These are phyloP conservation scores for Vulpes ferrilata DNA, from an alignment of 2,113 vertebrate species.

Conservation along the genomic window DNA sequence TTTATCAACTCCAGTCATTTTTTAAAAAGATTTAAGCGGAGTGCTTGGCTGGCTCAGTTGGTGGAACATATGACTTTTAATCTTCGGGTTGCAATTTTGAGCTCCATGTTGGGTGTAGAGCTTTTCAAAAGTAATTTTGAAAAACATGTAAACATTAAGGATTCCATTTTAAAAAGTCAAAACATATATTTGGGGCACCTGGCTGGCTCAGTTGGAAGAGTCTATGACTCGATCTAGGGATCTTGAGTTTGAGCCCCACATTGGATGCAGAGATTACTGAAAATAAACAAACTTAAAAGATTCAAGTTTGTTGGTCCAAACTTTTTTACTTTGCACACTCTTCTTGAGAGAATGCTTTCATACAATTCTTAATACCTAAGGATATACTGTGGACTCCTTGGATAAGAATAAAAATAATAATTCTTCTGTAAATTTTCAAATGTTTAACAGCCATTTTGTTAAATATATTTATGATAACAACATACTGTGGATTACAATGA, in stretches of 20 bases:
- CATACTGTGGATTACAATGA: neutral
- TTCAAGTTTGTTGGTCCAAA: neutral
- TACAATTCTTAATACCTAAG: neutral
- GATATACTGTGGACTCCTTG: neutral
- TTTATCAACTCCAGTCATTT: neutral
- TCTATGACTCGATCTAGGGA: too few relatives aligned
- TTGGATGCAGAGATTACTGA: neutral
- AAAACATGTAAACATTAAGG: too few relatives aligned
- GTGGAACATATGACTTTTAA: neutral
- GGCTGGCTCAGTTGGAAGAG: too few relatives aligned
- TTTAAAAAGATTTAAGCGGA: neutral
- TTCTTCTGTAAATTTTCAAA: conserved; percentile 33
- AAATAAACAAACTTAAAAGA: neutral
- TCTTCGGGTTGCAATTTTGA: neutral
- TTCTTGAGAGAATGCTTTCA: neutral
- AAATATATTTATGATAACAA: conserved; percentile 9
- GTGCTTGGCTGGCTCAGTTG: neutral
- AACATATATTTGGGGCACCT: too few relatives aligned
- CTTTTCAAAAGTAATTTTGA: too few relatives aligned
- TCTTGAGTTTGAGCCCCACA: too few relatives aligned
- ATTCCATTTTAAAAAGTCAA: too few relatives aligned
- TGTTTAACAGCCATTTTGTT: neutral
- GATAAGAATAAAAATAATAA: conserved; percentile 25
- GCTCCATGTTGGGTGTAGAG: too few relatives aligned
- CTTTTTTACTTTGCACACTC: neutral